Base-by-base conservation (phyloP, 2,113 vertebrate genomes). In the Nanorana parkeri region DNA sequence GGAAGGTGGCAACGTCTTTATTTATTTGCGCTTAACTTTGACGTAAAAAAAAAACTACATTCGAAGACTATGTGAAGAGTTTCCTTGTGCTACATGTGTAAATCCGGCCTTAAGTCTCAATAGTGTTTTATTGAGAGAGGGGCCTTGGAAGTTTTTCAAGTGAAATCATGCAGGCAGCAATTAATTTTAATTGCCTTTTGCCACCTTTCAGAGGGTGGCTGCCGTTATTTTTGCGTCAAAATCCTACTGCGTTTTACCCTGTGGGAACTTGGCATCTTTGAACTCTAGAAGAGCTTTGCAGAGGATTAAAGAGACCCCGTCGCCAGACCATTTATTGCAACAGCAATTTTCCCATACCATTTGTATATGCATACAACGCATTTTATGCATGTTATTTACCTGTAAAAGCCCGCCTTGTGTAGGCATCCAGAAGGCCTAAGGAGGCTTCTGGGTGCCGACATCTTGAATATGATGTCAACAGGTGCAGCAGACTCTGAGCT, bases 1-100 rank as follows among this genome's bases (percentile, higher is more conserved):
- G 13, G 66, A 23, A 19, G 68, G 79, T 17, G 68, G 61, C 71
- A 56, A 54, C 20, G 29, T 75, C 32, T 47, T 55, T 54, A 54
- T 21, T 47, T 51, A 54, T 36, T 60, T 36, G 28, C 10, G 10
- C 54, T 58, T 13, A 3, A 24, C 23, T 26, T n/a, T 15, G 60
- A 63, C 60, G 54, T 26, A n/a, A n/a, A n/a, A n/a, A n/a, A n/a
- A n/a, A n/a, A n/a, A 75, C 24, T 64, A 26, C 13, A 8, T 21
- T 56, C 24, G 55, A 11, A 28, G 16, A 29, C 26, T 73, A 21
- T 36, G 17, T 13, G 13, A 29, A 11, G 4, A 36, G 55, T 75
- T 41, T 41, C 3, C 55, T 8, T 29, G 29, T 54, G 4, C 4
- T 60, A 60, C 23, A 10, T 23, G 28, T 26, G 15, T 54, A 29